Evolutionary conservation across 2,797 vertebrate species (phyloP), one percentile per base, ranked within the genome.

Genomic region (Crenichthys baileyi): DNA sequence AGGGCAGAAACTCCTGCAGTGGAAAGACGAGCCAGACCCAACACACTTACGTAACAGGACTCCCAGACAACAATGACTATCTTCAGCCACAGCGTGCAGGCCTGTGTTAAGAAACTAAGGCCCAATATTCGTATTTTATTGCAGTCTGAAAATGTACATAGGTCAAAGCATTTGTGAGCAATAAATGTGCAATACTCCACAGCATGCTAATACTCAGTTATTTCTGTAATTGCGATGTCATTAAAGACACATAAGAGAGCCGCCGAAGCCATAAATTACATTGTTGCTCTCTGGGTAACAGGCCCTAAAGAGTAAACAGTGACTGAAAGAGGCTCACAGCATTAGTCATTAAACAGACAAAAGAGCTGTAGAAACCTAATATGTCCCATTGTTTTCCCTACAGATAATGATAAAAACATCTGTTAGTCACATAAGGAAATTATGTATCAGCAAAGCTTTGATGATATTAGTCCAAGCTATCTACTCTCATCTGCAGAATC

Each of bases 11-110:
- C 86, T 85, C 73, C 75, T 76, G 79, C 84, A 90, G 83, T 91
- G 83, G 88, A 90, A 91, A 93, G 86, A 92, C 90, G 85, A 90
- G 89, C 90, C 87, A 82, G 82, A 86, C 86, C 71, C 75, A 82
- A 77, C 72, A 67, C 67, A 51, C 87, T 92, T 87, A 81, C 75
- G 79, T 85, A 86, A 90, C 75, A 71, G 76, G 73, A 77, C 71
- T 80, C 55, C 20, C 79, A 84, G 79, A 86, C 85, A 73, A n/a
- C 74, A 79, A 73, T 6, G 50, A 16, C 26, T 24, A 22, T 79
- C 84, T 70, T 70, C 71, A 67, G 76, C 39, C 11, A 56, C 77
- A 86, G 85, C 53, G 76, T 51, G 85, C 44, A 75, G 80, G 72
- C 13, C 11, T 39, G n/a, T 76, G 65, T 78, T 67, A 73, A 29